phyloP scores from a whole-genome alignment of 2,888 invertebrate genomes.

The Salpingus planirostris region DNA sequence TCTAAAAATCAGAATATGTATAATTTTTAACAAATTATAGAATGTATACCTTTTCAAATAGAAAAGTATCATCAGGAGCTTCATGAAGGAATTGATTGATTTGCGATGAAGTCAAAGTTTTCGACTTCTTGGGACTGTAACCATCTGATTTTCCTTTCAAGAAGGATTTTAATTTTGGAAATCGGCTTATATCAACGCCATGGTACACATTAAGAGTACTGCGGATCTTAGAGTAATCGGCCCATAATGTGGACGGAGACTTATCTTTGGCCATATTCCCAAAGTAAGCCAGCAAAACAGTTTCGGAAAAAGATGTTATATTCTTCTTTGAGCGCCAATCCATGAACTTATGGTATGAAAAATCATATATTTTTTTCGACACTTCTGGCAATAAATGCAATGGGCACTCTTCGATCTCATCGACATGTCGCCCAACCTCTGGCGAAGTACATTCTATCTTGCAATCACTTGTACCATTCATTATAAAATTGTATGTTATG shows the following conservation, averaged over 20 bases:
- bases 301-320: neutral
- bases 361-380: neutral
- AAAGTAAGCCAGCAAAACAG: neutral
- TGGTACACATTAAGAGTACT: neutral
- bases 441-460: no score
- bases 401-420: no score
- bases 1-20: no score
- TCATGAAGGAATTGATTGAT: no score
- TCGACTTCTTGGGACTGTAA: no score
- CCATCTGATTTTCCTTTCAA: no score
- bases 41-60: no score
- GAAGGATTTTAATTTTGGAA: no score
- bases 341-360: neutral
- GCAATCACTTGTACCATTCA: no score
- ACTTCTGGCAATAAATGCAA: neutral
- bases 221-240: neutral
- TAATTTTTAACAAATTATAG: no score
- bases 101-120: no score
- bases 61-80: neutral
- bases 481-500: slow-evolving; percentile 2
- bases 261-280: neutral
- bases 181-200: neutral
- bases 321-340: neutral
- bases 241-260: neutral
- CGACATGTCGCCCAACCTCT: no score